These are phyloP conservation scores for Antechinus flavipes DNA, from an alignment of 2,113 vertebrate species.

Conservation along the genomic window DNA sequence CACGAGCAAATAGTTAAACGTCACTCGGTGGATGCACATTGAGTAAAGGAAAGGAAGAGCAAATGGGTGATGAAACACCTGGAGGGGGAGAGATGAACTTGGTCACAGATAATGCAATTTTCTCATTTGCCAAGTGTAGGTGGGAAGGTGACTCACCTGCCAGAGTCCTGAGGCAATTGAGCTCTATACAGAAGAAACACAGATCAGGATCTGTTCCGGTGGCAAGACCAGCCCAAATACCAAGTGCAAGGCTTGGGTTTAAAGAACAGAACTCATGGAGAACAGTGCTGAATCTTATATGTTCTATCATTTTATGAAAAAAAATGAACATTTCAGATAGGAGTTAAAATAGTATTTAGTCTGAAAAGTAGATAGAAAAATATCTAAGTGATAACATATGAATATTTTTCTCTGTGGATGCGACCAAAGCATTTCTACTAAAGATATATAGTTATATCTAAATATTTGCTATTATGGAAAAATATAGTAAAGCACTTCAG, in stretches of 20 bases:
- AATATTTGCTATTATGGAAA: no score
- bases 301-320: conserved; percentile 6
- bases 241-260: conserved; percentile 14
- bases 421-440: no score
- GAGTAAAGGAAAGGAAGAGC: background rate
- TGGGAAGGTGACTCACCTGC: conserved; percentile 22
- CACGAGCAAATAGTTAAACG: background rate
- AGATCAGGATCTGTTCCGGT: conserved; percentile 10
- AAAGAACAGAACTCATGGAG: background rate
- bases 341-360: conserved; percentile 14
- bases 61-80: background rate
- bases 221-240: conserved; percentile 12
- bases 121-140: conserved; percentile 35
- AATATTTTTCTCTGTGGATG: background rate
- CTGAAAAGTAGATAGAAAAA: conserved; percentile 24
- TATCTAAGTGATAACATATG: background rate
- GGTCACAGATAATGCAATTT: conserved; percentile 3
- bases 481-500: no score
- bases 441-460: no score
- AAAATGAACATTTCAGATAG: background rate
- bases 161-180: conserved; percentile 51
- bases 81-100: background rate
- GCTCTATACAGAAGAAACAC: conserved; percentile 12
- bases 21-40: background rate
- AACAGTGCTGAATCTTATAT: conserved; percentile 16